Base-by-base conservation (phyloP, 2,113 vertebrate genomes). In the Dendropsophus ebraccatus region DNA sequence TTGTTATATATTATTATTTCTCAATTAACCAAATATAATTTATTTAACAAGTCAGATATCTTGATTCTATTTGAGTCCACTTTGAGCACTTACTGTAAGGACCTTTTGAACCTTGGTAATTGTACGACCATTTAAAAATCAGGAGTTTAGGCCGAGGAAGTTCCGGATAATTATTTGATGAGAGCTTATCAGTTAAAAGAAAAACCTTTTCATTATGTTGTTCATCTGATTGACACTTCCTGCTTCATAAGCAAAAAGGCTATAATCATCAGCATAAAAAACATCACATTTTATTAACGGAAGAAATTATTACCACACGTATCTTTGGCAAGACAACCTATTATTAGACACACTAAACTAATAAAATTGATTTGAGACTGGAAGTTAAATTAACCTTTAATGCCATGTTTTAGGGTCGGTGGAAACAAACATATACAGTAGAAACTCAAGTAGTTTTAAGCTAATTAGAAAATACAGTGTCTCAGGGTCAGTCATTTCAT, bases 401-500 rank as follows among this genome's bases (percentile, higher is more conserved):
- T 69, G n/a, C 35, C 56, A 62, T n/a, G 6, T 65, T 47, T 65
- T 45, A 41, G 35, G 23, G 37, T 45, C 4, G 13, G 58, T 35
- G 62, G 41, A 45, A 56, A 21, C 35, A 80, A 62, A 41, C 10
- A 60, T 37, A 37, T 37, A 58, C 41, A 41, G 41, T 41, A 41
- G 9, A 58, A 79, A 23, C 32, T 56, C 16, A 58, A 21, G 76
- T 79, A 35, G 76, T n/a, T n/a, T 23, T 56, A 79, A 56, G 25
- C 49, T 78, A 54, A 54, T 78, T 78, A 78, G 50, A 78, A 54
- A 78, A 30, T 76, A 50, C 47, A 76, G 47, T 77, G 49, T 77
- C 50, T 77, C 76, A 79, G 76, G 76, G 76, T 79, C 50, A 79
- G 76, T 79, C 32, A 50, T 56, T 79, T 37, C 76, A 79, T 79